A percentile compares a stretch with the other conserved stretches of the same genome.
These are phyloP conservation scores for Corvus moneduloides DNA, from an alignment of 2,113 vertebrate species.

Conservation along the genomic window DNA sequence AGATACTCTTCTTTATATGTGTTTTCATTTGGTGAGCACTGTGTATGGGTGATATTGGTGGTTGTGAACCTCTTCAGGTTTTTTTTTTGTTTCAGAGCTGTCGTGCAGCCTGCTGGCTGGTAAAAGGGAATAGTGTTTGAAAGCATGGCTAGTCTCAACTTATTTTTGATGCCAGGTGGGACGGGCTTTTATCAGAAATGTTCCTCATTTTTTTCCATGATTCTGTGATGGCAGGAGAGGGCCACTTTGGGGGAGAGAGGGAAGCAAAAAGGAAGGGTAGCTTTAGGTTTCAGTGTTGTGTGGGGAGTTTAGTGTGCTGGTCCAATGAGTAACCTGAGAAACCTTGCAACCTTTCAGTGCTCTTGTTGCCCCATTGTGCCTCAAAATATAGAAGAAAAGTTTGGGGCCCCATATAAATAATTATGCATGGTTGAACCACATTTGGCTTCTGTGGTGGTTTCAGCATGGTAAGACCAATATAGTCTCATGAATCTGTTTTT, in stretches of 20 bases:
- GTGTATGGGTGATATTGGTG: not conserved
- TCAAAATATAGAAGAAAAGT: not conserved
- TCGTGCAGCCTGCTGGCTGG: not conserved
- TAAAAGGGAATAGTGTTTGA: not conserved
- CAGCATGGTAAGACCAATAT: not conserved
- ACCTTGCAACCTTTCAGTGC: not conserved
- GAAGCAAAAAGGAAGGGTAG: not conserved
- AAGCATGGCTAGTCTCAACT: not conserved
- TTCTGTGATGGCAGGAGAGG: not conserved
- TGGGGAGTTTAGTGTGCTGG: not conserved
- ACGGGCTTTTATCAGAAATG: fast-evolving
- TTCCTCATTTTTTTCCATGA: not conserved
- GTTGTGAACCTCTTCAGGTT: not conserved
- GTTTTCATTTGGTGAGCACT: not conserved
- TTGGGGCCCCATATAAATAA: not conserved
- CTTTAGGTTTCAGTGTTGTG: not conserved
- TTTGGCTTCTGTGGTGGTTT: not conserved
- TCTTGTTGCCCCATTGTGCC: not conserved
- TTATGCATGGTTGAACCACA: not conserved
- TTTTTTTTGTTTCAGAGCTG: not conserved
- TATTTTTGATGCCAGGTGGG: not conserved
- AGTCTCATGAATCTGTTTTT: not conserved
- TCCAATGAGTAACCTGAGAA: not conserved
- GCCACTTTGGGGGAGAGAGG: not conserved
- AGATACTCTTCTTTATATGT: not conserved